phyloP scores from a whole-genome alignment of 2,797 vertebrate genomes.

The Uromys caudimaculatus region DNA sequence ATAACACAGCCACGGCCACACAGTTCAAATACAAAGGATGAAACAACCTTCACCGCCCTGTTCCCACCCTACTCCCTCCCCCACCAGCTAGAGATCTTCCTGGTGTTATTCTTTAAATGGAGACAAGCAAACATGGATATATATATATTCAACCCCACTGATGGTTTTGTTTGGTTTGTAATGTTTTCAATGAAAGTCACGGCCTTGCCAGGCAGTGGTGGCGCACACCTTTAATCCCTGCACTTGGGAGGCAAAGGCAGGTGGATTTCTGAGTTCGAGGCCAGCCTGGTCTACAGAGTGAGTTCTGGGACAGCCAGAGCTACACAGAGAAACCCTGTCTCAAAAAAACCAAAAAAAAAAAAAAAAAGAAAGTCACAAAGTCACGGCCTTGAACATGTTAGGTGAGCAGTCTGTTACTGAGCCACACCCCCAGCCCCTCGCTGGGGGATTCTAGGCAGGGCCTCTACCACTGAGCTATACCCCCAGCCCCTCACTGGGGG shows the following conservation, averaged over 20 bases:
- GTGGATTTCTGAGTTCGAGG: too few relatives aligned
- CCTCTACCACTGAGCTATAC: neutral
- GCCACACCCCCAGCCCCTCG: neutral
- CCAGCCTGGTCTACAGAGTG: too few relatives aligned
- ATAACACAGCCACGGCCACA: neutral
- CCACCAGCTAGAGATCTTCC: neutral
- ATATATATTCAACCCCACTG: neutral
- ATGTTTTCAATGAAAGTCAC: neutral
- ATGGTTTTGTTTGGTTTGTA: neutral
- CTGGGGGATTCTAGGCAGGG: neutral
- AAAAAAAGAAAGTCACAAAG: neutral
- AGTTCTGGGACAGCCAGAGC: too few relatives aligned
- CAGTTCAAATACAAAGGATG: neutral
- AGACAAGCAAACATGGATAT: neutral
- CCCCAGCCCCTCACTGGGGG: neutral
- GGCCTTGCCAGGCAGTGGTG: too few relatives aligned
- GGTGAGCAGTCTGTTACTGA: neutral
- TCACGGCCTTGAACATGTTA: neutral
- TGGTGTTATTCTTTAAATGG: neutral
- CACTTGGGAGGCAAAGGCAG: too few relatives aligned
- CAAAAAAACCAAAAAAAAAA: too few relatives aligned
- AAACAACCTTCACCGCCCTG: neutral
- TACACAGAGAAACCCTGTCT: too few relatives aligned
- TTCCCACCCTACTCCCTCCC: neutral
- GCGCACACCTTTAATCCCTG: too few relatives aligned